A percentile compares a stretch with the other conserved stretches of the same genome.
phyloP scores from a whole-genome alignment of 2,113 vertebrate species.

The Motacilla alba region DNA sequence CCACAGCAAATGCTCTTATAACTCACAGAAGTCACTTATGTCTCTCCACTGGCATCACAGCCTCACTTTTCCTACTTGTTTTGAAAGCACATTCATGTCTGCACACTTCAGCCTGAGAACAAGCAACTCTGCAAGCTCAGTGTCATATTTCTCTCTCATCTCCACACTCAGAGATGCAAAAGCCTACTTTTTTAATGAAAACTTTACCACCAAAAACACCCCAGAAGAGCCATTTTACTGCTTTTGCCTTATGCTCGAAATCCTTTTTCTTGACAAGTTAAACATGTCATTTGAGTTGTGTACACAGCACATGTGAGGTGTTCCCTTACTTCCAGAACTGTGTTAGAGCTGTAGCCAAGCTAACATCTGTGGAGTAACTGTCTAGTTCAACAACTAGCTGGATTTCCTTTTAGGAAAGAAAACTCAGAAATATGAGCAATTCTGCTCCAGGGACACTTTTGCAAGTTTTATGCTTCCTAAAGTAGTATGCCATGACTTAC shows the following conservation, averaged over 20 bases:
- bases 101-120: background rate
- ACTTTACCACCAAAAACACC: background rate
- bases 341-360: background rate
- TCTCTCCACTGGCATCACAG: background rate
- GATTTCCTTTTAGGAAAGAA: background rate
- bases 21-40: background rate
- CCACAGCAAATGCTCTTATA: background rate
- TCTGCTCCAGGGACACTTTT: background rate
- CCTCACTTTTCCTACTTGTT: background rate
- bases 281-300: background rate
- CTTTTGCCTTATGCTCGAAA: constrained; percentile 14
- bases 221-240: background rate
- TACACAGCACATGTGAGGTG: background rate
- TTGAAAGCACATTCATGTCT: background rate
- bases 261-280: background rate
- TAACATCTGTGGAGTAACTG: background rate
- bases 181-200: background rate
- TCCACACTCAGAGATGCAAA: background rate
- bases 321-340: background rate
- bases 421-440: background rate
- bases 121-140: background rate
- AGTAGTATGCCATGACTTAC: background rate
- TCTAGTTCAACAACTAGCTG: background rate
- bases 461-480: background rate
- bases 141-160: background rate